Base-by-base conservation (phyloP, 1,140 invertebrate genomes). In the Sinella curviseta region DNA sequence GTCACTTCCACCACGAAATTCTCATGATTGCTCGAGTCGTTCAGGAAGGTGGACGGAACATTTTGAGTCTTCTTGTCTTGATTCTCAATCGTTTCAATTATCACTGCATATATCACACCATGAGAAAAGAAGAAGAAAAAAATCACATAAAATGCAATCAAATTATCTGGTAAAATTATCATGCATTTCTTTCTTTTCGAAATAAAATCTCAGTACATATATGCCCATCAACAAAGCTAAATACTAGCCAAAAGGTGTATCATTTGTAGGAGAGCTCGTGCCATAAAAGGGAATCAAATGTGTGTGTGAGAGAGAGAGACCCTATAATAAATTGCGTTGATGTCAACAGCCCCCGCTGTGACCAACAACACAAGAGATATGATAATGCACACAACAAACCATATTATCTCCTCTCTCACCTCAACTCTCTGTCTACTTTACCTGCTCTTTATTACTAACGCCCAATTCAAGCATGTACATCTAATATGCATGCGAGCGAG, bases 71-170 rank as follows among this genome's bases (percentile, higher is more conserved):
- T 88, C 26, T 91, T 88, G 1, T 87, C 83, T 8, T 85, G 86
- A 33, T 90, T 86, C 79, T 90, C 88, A 16, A 89, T 82, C 0
- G 88, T 90, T 83, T 91, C 90, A 14, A 91, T 85, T 34, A 91
- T 88, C 1, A 92, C 91, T 92, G 83, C 35, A 83, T 81, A 48
- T 8, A 17, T n/a, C n/a, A 48, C 20, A 48, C 39, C 39, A 20
- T 48, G 39, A 48, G 20, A 8, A 48, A 12, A 48, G 20, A n/a
- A n/a, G n/a, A n/a, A n/a, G n/a, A n/a, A n/a, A n/a, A n/a, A n/a
- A n/a, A n/a, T n/a, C n/a, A 8, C 39, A 48, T 48, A 48, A 48
- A 48, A 48, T 48, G 39, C 39, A 48, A 48, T 48, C 39, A 48
- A 48, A 48, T 48, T 48, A 48, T 48, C 39, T 48, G 39, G 39